A percentile compares a stretch with the other conserved stretches of the same genome.
Evolutionary conservation across 2,797 vertebrate species (phyloP).

Genomic region (Sternarchorhynchus goeldii): DNA sequence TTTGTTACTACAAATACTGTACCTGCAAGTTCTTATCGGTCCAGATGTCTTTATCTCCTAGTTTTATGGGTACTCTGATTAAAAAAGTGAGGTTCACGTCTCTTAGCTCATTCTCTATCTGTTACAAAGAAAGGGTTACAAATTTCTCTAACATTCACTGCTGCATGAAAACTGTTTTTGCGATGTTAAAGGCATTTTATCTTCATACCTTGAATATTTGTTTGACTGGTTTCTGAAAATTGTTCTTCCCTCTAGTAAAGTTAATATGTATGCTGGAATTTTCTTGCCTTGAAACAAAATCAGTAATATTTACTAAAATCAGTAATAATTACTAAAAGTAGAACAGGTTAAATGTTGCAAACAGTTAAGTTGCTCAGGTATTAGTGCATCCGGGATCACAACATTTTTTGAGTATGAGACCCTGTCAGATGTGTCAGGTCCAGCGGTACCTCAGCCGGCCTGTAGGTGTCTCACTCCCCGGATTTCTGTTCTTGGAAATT

Average conservation of each 20-base stretch:
- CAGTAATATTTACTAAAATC: background rate
- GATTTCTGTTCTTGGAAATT: too few relatives aligned
- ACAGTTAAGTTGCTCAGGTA: too few relatives aligned
- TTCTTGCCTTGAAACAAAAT: constrained; percentile 64
- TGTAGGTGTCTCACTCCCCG: too few relatives aligned
- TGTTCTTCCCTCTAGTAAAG: constrained; percentile 70
- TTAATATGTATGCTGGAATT: constrained; percentile 76
- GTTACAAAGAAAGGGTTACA: background rate
- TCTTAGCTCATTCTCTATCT: constrained; percentile 77
- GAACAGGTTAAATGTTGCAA: too few relatives aligned
- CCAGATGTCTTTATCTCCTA: constrained; percentile 74
- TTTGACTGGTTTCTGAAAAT: constrained; percentile 62
- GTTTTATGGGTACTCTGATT: constrained; percentile 75
- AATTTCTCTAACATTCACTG: too few relatives aligned
- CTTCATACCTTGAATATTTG: constrained; percentile 75
- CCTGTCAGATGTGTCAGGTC: too few relatives aligned
- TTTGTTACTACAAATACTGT: background rate
- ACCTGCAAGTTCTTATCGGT: constrained; percentile 64
- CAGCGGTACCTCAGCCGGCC: too few relatives aligned
- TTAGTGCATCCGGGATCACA: too few relatives aligned
- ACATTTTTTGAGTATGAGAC: too few relatives aligned
- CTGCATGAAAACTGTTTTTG: background rate
- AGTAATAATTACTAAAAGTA: too few relatives aligned
- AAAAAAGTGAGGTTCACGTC: constrained; percentile 69
- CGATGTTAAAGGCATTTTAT: background rate